phyloP scores from a whole-genome alignment of 1,140 invertebrate species.

The Listronotus bonariensis region DNA sequence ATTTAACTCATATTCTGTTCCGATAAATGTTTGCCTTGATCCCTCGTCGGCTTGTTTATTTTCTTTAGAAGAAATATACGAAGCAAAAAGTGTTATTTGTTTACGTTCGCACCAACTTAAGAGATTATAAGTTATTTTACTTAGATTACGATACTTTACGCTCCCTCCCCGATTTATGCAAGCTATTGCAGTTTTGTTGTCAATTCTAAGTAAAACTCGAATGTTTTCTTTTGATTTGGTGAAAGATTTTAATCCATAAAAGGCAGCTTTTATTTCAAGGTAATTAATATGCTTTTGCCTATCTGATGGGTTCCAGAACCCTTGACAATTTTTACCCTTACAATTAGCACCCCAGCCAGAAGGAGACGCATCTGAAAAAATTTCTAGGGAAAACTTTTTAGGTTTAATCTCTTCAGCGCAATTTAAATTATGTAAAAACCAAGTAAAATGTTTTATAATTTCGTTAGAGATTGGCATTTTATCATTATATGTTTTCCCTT shows the following conservation, averaged over 20 bases:
- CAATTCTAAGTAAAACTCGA: not conserved
- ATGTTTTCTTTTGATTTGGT: slow-evolving; percentile 17
- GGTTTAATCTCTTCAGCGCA: slow-evolving; percentile 11
- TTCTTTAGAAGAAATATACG: slow-evolving; percentile 42
- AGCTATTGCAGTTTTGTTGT: slow-evolving; percentile 25
- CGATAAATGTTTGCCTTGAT: slow-evolving; percentile 15
- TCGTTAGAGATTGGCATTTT: too few relatives aligned
- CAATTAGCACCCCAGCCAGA: slow-evolving; percentile 11
- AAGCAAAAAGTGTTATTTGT: slow-evolving; percentile 27
- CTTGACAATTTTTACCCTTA: not conserved
- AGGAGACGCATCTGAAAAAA: slow-evolving; percentile 22
- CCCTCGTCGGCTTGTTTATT: slow-evolving; percentile 13
- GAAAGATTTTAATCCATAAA: slow-evolving; percentile 28
- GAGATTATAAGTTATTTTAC: slow-evolving; percentile 17
- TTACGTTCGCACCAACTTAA: slow-evolving; percentile 14
- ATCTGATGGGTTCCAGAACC: not conserved
- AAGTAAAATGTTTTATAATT: too few relatives aligned
- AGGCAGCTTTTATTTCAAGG: slow-evolving; percentile 26
- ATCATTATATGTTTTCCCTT: too few relatives aligned
- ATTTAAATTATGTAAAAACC: not conserved
- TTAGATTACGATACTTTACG: slow-evolving; percentile 19
- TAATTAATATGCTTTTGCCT: slow-evolving; percentile 25
- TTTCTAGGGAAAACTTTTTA: slow-evolving; percentile 17
- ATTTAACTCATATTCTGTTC: slow-evolving; percentile 20
- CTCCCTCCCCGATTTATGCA: too few relatives aligned